Base-by-base conservation (phyloP, 2,888 invertebrate genomes). In the Synergus umbraculus region DNA sequence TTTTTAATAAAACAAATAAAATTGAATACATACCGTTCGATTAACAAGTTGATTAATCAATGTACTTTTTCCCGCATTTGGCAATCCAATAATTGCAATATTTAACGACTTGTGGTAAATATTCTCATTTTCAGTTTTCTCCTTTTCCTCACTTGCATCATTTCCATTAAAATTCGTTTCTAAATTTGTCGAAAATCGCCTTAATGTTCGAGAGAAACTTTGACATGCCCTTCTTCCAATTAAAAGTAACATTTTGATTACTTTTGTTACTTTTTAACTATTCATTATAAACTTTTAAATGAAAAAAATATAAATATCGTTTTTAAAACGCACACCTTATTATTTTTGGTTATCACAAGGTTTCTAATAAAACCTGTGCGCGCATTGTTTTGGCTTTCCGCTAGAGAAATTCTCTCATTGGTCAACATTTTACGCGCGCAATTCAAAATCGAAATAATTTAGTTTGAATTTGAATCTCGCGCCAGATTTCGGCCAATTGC, bases 21-120 rank as follows among this genome's bases (percentile, higher is more conserved):
- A 76, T 63, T 44, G 67, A 29, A 43, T 37, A 90, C 91, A 91
- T 92, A 97, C 97, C 92, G 95, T 95, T 91, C 96, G 94, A 83
- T 96, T 95, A 78, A 97, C 94, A 41, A 99, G 93, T 88, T 95
- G 94, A 92, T 99, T 99, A 46, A 98, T 96, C 46, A 99, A 93
- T 0, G 98, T 98, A 90, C 99, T 99, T 92, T 99, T 99, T 44
- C 99, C 99, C 76, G 96, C 96, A 94, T 99, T 99, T 4, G 99
- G 99, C 15, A 96, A 94, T 3, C 99, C 99, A 85, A 99, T 95
- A 37, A 99, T 95, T 9, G 98, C 97, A 41, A 90, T 85, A 76
- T 83, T 88, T 15, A 90, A 80, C 64, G 82, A 84, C 76, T 84
- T 88, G 10, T 76, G 46, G 49, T n/a, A 13, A 29, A 22, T n/a